A percentile compares a stretch with the other conserved stretches of the same genome.
phyloP scores from a whole-genome alignment of 92 coral and sea anemone species.

The Porites cylindrica region DNA sequence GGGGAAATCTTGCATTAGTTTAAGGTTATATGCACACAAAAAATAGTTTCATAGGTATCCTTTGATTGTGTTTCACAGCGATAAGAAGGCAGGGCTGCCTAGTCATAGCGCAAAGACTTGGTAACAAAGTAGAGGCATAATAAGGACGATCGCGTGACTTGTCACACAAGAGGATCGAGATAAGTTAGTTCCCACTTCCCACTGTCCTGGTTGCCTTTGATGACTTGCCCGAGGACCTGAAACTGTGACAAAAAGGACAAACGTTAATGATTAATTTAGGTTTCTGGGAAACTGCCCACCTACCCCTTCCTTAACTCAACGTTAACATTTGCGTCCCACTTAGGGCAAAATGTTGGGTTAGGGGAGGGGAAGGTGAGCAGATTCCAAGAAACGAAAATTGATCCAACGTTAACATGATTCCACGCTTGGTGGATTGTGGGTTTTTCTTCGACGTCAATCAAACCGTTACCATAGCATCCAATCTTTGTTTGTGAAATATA shows the following conservation, averaged over 20 bases:
- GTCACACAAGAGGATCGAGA: not conserved
- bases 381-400: no score
- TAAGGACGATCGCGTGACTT: constrained; percentile 10
- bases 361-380: no score
- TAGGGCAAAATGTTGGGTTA: no score
- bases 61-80: not conserved
- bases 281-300: not conserved
- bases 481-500: no score
- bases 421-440: no score
- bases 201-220: not conserved
- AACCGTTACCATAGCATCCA: no score
- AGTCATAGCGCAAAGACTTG: constrained; percentile 7
- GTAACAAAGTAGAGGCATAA: constrained; percentile 12
- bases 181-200: not conserved
- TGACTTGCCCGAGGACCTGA: constrained; percentile 11
- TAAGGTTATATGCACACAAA: no score
- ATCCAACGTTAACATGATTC: no score
- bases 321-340: no score
- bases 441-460: no score
- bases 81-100: not conserved
- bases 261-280: not conserved
- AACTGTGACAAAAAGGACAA: not conserved
- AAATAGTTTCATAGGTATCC: not conserved
- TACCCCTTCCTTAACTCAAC: not conserved
- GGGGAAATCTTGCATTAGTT: no score